phyloP scores from a whole-genome alignment of 2,113 vertebrate species.

The Leiothrix lutea region DNA sequence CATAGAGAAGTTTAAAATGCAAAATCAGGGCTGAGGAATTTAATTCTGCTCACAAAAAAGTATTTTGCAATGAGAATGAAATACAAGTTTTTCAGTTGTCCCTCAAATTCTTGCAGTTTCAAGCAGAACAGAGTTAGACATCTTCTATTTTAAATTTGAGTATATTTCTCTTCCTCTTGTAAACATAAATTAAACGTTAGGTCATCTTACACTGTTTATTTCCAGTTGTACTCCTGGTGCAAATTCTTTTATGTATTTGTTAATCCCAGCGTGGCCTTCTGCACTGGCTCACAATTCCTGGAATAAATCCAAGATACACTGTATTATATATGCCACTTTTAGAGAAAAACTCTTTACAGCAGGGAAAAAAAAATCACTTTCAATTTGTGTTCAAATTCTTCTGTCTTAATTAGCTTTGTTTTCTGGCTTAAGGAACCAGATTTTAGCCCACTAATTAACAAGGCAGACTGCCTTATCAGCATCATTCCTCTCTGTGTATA shows the following conservation, averaged over 20 bases:
- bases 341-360: slow-evolving; percentile 42
- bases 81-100: not conserved
- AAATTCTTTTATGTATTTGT: slow-evolving; percentile 45
- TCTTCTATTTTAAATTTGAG: not conserved
- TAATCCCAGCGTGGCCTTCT: slow-evolving; percentile 52
- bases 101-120: not conserved
- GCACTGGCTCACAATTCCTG: slow-evolving; percentile 60
- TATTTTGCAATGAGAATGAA: not conserved
- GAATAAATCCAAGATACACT: slow-evolving; percentile 66
- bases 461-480: slow-evolving; percentile 64
- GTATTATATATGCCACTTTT: slow-evolving; percentile 61
- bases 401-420: slow-evolving; percentile 73
- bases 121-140: not conserved
- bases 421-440: slow-evolving; percentile 64
- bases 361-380: slow-evolving; percentile 22
- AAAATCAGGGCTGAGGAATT: not conserved
- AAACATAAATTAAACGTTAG: slow-evolving; percentile 1
- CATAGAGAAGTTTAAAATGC: not conserved
- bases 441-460: slow-evolving; percentile 69
- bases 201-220: slow-evolving; percentile 16
- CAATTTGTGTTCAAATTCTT: slow-evolving; percentile 71
- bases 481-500: slow-evolving; percentile 55
- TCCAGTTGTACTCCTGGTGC: not conserved
- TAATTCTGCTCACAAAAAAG: not conserved
- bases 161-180: not conserved